phyloP scores from a whole-genome alignment of 2,888 invertebrate genomes.

The Athalia circularis region DNA sequence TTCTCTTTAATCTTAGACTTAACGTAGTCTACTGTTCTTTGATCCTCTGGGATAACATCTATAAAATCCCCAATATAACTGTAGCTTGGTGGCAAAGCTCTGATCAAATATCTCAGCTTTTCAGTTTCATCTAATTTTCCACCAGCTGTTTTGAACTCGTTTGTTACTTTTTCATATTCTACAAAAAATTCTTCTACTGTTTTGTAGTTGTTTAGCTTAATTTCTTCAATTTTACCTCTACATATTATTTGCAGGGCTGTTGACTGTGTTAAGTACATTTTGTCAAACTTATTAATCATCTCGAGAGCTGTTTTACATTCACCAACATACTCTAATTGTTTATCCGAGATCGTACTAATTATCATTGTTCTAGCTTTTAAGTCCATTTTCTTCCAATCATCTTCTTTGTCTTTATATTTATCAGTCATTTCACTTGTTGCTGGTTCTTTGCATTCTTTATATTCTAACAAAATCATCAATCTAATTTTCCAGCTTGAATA shows the following conservation, averaged over 20 bases:
- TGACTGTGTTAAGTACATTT: conserved; percentile 53
- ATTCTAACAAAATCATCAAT: conserved; percentile 48
- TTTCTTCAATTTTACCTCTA: conserved; percentile 49
- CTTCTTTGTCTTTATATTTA: conserved; percentile 26
- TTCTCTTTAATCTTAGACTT: conserved; percentile 46
- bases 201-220: conserved; percentile 42
- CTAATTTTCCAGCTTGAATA: conserved; percentile 51
- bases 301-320: too few species aligned
- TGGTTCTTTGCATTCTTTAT: too few species aligned
- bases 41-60: conserved; percentile 46
- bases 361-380: conserved; percentile 52
- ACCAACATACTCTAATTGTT: too few species aligned
- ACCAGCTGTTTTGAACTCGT: conserved; percentile 44
- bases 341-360: conserved; percentile 50
- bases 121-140: conserved; percentile 41
- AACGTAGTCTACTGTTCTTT: conserved; percentile 47
- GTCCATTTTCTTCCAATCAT: conserved; percentile 49
- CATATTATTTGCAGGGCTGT: conserved; percentile 53
- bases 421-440: conserved; percentile 41
- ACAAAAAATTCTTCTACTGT: conserved; percentile 48
- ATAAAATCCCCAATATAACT: conserved; percentile 47
- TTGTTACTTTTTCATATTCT: conserved; percentile 42
- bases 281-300: conserved; percentile 54
- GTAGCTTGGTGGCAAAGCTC: conserved; percentile 45
- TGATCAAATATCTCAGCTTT: conserved; percentile 46